Evolutionary conservation across 2,888 invertebrate species (phyloP).

Genomic region (Dolomedes plantarius): DNA sequence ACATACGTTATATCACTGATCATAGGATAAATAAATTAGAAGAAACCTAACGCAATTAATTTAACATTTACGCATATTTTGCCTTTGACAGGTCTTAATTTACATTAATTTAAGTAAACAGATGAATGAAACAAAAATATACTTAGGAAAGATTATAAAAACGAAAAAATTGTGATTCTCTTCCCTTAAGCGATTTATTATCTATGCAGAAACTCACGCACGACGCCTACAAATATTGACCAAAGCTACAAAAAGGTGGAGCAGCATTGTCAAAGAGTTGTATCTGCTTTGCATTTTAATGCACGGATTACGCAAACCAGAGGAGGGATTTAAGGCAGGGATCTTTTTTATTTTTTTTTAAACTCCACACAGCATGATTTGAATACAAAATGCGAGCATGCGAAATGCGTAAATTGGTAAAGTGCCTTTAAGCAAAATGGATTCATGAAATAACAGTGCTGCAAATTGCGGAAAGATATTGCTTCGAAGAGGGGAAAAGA

Average conservation of each 20-base stretch:
- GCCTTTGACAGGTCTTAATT: neutral
- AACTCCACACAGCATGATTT: neutral
- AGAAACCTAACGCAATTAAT: no score
- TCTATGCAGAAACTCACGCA: neutral
- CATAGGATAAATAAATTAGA: no score
- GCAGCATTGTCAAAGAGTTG: neutral
- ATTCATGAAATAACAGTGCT: neutral
- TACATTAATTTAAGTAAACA: neutral
- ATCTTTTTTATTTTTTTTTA: neutral
- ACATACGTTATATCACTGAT: no score
- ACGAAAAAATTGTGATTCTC: neutral
- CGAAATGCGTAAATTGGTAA: conserved; percentile 9
- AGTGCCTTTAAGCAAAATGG: conserved; percentile 9
- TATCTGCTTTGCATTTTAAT: conserved; percentile 6
- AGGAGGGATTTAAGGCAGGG: neutral
- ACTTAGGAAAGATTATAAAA: neutral
- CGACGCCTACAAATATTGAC: neutral
- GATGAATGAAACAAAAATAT: neutral
- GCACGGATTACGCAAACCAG: neutral
- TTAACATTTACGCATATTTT: no score
- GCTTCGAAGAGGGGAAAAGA: neutral
- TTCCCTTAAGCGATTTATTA: neutral
- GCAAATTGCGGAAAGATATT: neutral
- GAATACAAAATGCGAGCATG: neutral
- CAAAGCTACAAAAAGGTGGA: neutral